phyloP scores from a whole-genome alignment of 2,888 invertebrate species.

The Scaptomyza polygonia region DNA sequence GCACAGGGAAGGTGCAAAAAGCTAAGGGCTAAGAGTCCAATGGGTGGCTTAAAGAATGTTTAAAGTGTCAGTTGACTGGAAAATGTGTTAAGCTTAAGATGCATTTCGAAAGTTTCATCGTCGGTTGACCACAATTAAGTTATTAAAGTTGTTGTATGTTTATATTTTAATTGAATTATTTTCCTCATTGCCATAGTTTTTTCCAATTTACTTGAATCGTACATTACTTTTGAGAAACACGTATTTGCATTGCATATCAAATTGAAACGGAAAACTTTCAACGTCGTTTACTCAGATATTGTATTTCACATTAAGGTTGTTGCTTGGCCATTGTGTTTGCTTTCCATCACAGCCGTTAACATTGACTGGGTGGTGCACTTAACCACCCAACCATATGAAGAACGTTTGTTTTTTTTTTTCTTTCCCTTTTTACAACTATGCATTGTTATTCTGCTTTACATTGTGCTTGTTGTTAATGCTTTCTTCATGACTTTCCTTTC shows the following conservation, averaged over 20 bases:
- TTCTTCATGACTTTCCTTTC: constrained; percentile 61
- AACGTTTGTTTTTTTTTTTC: constrained; percentile 35
- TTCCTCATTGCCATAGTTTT: constrained; percentile 1
- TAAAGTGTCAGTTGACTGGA: constrained; percentile 21
- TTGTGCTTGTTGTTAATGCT: constrained; percentile 49
- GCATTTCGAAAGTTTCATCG: not conserved
- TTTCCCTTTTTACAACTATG: constrained; percentile 53
- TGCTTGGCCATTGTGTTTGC: constrained; percentile 48
- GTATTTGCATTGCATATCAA: constrained; percentile 42
- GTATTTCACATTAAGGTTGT: constrained; percentile 59
- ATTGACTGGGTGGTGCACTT: constrained; percentile 2
- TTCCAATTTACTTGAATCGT: constrained; percentile 39
- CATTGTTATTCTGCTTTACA: constrained; percentile 40
- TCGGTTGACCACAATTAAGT: not conserved
- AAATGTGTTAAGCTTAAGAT: not conserved
- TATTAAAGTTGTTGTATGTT: not conserved
- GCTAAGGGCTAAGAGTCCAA: not conserved
- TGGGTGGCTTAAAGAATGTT: constrained; percentile 21
- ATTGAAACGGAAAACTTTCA: constrained; percentile 68
- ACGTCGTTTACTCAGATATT: constrained; percentile 54
- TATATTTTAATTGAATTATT: not conserved
- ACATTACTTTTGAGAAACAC: constrained; percentile 53
- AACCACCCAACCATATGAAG: constrained; percentile 45
- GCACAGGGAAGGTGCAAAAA: constrained; percentile 16
- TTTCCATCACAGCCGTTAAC: not conserved